A percentile compares a stretch with the other conserved stretches of the same genome.
These are phyloP conservation scores for Hypomecis atomaria DNA, from an alignment of 2,888 invertebrate species.

Conservation along the genomic window DNA sequence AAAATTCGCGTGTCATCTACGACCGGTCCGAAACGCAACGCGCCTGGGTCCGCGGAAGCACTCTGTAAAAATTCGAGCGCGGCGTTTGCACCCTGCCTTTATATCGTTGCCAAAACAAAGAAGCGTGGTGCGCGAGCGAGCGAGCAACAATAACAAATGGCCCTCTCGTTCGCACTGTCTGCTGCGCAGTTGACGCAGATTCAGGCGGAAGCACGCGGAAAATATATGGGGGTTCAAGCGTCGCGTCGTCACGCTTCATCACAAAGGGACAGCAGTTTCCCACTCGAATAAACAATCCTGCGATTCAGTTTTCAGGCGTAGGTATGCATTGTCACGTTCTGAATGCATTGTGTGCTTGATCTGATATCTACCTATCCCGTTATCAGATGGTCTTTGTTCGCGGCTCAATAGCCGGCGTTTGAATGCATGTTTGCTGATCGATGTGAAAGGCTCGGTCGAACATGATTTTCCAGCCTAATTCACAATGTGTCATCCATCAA, in stretches of 20 bases:
- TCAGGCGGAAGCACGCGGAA: slow-evolving; percentile 71
- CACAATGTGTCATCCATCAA: slow-evolving; percentile 58
- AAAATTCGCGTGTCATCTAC: slow-evolving; percentile 62
- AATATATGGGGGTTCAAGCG: slow-evolving; percentile 55
- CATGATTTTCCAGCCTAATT: slow-evolving; percentile 75
- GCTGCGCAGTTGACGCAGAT: slow-evolving; percentile 78
- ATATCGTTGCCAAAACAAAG: slow-evolving; percentile 84
- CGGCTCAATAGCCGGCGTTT: slow-evolving; percentile 51
- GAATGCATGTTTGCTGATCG: slow-evolving; percentile 54
- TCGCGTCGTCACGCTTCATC: slow-evolving; percentile 50
- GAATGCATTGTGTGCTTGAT: slow-evolving; percentile 56
- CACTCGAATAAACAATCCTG: slow-evolving; percentile 56
- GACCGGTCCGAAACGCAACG: slow-evolving; percentile 79
- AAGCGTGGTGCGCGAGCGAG: slow-evolving; percentile 76
- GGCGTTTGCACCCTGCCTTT: slow-evolving; percentile 73
- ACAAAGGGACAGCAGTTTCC: slow-evolving; percentile 59
- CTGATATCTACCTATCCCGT: slow-evolving; percentile 40
- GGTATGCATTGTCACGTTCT: slow-evolving; percentile 59
- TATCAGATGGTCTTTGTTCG: slow-evolving; percentile 65
- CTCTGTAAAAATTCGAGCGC: slow-evolving; percentile 79
- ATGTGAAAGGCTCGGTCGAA: slow-evolving; percentile 70
- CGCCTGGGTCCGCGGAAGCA: slow-evolving; percentile 79
- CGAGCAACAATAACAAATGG: slow-evolving; percentile 77
- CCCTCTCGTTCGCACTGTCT: slow-evolving; percentile 69
- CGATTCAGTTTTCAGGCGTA: slow-evolving; percentile 48